Evolutionary conservation across 2,113 vertebrate genomes (phyloP).

Genomic region (Solenodon paradoxus): DNA sequence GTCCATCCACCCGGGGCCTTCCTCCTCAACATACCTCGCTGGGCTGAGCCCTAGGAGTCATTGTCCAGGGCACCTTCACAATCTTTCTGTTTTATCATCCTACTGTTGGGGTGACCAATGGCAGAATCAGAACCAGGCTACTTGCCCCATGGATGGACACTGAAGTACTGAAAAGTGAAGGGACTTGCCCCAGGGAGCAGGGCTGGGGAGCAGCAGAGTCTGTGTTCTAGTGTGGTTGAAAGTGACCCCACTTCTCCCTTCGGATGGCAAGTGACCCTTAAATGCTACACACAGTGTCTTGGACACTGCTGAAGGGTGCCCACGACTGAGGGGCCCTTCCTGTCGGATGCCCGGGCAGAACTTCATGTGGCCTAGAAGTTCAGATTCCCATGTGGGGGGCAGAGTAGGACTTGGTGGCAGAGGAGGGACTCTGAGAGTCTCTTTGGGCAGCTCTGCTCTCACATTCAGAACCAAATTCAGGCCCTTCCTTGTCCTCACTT

Average conservation of each 20-base stretch:
- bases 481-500: not conserved
- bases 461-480: not conserved
- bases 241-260: not conserved
- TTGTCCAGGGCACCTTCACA: not conserved
- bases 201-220: not conserved
- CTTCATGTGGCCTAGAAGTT: not conserved
- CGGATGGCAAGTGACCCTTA: not conserved
- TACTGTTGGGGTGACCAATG: not conserved
- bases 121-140: not conserved
- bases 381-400: not conserved
- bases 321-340: not conserved
- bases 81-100: not conserved
- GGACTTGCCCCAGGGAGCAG: not conserved
- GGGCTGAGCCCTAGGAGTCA: not conserved
- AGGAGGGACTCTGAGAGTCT: not conserved
- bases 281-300: not conserved
- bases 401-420: not conserved
- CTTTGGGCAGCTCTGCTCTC: not conserved
- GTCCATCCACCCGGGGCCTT: not conserved
- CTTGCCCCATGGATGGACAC: not conserved
- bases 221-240: not conserved
- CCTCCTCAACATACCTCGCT: not conserved
- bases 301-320: not conserved
- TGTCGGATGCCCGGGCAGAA: not conserved
- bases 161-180: not conserved